These are phyloP conservation scores for Dryobates pubescens DNA, from an alignment of 2,797 vertebrate genomes.

Conservation along the genomic window DNA sequence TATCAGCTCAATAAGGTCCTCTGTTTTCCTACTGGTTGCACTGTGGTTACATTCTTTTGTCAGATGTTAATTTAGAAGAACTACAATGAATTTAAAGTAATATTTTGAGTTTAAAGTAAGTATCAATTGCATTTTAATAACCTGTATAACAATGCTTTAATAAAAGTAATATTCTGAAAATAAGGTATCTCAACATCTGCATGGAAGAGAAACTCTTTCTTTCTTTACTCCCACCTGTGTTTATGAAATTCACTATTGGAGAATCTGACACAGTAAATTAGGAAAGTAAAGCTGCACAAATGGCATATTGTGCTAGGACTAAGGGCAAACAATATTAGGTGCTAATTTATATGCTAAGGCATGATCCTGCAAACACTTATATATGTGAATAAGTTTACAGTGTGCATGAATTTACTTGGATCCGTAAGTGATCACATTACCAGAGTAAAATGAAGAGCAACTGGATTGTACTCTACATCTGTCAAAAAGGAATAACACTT, in stretches of 20 bases:
- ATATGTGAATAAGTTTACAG: background rate
- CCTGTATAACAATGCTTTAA: background rate
- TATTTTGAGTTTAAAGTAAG: conserved; percentile 11
- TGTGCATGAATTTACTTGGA: background rate
- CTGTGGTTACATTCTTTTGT: conserved; percentile 27
- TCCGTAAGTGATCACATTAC: background rate
- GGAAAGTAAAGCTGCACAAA: background rate
- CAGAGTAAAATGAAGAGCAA: background rate
- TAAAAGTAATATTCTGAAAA: background rate
- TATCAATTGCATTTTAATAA: conserved; percentile 26
- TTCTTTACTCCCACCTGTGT: background rate
- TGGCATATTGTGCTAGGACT: background rate
- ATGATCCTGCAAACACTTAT: background rate
- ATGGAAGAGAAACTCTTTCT: background rate
- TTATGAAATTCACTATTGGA: background rate
- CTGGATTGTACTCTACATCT: accelerated
- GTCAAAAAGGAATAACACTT: background rate
- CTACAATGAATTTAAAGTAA: background rate
- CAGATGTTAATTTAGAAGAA: conserved; percentile 24
- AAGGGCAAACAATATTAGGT: background rate
- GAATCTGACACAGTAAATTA: background rate
- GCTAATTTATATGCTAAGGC: conserved; percentile 16
- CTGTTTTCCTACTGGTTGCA: conserved; percentile 25
- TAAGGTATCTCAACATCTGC: background rate
- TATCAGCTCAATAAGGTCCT: background rate